Conservation (phyloP, 2,113 vertebrate species). For the Stictonetta naevosa region DNA sequence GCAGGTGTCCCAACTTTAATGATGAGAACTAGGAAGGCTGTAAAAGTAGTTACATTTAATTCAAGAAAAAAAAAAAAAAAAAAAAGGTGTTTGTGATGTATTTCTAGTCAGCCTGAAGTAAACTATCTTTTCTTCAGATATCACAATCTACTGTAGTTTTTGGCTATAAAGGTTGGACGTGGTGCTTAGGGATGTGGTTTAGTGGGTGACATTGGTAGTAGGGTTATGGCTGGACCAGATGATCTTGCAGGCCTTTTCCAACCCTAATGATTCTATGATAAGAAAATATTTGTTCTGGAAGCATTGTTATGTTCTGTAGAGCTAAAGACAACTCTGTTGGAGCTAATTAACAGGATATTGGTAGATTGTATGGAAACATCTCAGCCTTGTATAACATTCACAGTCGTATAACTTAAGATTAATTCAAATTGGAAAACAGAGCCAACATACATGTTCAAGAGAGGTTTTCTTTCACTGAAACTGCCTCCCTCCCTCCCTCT, state of each 20-base stretch:
- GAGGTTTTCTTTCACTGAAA: not conserved
- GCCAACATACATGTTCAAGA: not conserved
- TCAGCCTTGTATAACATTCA: not conserved
- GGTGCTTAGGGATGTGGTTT: no score
- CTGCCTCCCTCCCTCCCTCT: not conserved
- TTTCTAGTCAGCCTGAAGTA: not conserved
- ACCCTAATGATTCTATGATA: no score
- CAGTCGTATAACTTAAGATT: not conserved
- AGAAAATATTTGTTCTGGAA: not conserved
- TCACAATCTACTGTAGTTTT: constrained; percentile 1
- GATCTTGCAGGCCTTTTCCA: no score
- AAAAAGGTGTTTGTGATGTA: not conserved
- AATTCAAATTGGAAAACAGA: not conserved
- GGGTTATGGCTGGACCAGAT: no score
- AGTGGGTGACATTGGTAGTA: no score
- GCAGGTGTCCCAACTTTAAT: not conserved
- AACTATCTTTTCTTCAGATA: not conserved
- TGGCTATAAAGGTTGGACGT: not conserved
- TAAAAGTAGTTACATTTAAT: not conserved
- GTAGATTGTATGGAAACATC: not conserved
- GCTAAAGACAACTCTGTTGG: no score
- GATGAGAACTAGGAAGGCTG: not conserved
- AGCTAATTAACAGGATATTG: no score
- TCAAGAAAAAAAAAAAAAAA: not conserved
- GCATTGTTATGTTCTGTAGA: not conserved